phyloP scores from a whole-genome alignment of 2,113 vertebrate species.

The Oryzias melastigma region DNA sequence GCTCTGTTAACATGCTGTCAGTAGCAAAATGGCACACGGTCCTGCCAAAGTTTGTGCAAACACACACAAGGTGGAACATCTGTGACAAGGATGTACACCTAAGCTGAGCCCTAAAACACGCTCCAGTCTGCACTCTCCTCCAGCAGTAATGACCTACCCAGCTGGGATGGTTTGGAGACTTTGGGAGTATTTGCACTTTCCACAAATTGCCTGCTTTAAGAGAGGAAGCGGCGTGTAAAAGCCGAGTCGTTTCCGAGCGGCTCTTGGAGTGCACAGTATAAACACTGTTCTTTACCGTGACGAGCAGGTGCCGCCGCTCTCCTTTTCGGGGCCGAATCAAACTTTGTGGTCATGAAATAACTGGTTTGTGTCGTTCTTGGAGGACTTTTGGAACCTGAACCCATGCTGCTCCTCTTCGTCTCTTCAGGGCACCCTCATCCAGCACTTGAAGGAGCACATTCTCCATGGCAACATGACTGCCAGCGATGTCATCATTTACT shows the following conservation, averaged over 20 bases:
- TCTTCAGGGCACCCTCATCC: conserved; percentile 90
- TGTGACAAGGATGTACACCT: conserved; percentile 11
- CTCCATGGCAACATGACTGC: conserved; percentile 89
- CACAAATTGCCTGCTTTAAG: conserved; percentile 26
- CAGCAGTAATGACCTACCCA: conserved; percentile 34
- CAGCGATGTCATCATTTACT: conserved; percentile 90
- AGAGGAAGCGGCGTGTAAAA: conserved; percentile 2
- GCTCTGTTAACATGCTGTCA: conserved; percentile 60
- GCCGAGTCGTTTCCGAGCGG: neutral
- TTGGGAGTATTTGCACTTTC: conserved; percentile 23
- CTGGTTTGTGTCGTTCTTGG: neutral
- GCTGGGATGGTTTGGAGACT: conserved; percentile 29
- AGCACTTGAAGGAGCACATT: conserved; percentile 94
- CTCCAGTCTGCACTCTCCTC: conserved; percentile 1
- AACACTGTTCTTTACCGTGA: neutral
- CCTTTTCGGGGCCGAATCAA: too few relatives aligned
- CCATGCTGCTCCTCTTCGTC: neutral
- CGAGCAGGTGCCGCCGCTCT: too few relatives aligned
- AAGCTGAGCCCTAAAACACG: conserved; percentile 18
- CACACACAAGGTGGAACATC: conserved; percentile 12
- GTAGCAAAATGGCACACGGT: conserved; percentile 46
- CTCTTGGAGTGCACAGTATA: neutral
- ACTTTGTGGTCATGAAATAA: neutral
- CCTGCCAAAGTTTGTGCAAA: conserved; percentile 35
- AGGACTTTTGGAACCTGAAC: neutral